Base-by-base conservation (phyloP, 2,113 vertebrate genomes). In the Tragelaphus scriptus region DNA sequence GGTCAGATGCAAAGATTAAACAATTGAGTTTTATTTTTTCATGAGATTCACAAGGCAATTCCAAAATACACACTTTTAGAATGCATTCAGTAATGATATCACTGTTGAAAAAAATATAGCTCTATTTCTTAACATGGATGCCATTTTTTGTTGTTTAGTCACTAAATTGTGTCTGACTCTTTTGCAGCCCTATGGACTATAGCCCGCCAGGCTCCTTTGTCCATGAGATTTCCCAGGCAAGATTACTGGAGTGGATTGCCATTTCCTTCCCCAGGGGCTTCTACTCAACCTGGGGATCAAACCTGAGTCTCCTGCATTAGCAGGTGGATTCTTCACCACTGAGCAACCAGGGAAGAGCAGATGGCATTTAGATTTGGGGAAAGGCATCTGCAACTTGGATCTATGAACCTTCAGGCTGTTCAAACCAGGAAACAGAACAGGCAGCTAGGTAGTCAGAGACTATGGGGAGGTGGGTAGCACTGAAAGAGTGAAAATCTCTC, bases 21-120 rank as follows among this genome's bases (percentile, higher is more conserved):
- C 36, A 71, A 84, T 19, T 19, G 40, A 85, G 53, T 23, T 56
- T 75, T 88, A 51, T 88, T 92, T 96, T 80, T 85, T 88, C 49
- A 77, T 30, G 44, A 30, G 32, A 79, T 53, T 82, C 10, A 58
- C 11, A n/a, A 86, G 17, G 32, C 80, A 81, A 58, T 87, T 94
- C 51, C 75, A 97, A 97, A 95, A 81, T 77, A 93, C 95, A 89
- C 40, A 36, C 88, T 84, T 5, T n/a, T 49, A 61, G 55, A 96
- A 44, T 49, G 59, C 55, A 36, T 47, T 55, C 26, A 77, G 44
- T 71, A 92, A 90, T 63, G 47, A 53, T 26, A 56, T 79, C 59
- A 88, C 49, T 91, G 71, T 30, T 91, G 5, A 56, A 85, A 79
- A 49, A 94, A 90, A 84, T 55, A 6, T 15, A 59, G 80, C 25